These are phyloP conservation scores for Hyles lineata DNA, from an alignment of 2,888 invertebrate genomes.

Conservation along the genomic window DNA sequence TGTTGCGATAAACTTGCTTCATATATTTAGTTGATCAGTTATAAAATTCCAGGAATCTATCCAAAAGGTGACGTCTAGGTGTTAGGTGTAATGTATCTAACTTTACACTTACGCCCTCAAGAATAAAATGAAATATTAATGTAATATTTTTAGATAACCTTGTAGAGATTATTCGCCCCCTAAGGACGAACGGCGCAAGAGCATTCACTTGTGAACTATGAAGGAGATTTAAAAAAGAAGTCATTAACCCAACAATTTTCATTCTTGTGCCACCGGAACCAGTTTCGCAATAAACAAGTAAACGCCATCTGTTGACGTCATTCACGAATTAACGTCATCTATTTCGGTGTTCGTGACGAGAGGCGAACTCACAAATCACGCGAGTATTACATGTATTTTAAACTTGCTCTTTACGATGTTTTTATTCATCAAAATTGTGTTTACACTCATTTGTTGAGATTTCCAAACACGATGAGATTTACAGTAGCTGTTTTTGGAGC, in stretches of 20 bases:
- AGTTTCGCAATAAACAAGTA: neutral
- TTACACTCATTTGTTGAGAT: neutral
- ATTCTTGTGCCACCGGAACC: neutral
- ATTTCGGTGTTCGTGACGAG: conserved; percentile 20
- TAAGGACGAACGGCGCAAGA: too few species aligned
- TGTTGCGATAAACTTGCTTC: too few species aligned
- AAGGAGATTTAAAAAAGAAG: too few species aligned
- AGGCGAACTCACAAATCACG: conserved; percentile 5
- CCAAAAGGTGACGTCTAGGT: too few species aligned
- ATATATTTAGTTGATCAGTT: too few species aligned
- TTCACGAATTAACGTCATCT: conserved; percentile 13
- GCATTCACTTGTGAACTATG: too few species aligned
- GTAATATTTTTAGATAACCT: too few species aligned
- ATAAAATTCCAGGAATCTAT: too few species aligned
- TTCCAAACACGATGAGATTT: neutral
- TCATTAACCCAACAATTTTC: neutral
- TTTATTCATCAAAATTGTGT: conserved; percentile 10
- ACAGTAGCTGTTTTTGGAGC: neutral
- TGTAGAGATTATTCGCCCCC: too few species aligned
- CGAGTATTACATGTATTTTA: conserved; percentile 1
- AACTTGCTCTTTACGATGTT: conserved; percentile 9
- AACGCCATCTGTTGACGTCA: conserved; percentile 24
- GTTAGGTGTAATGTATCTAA: too few species aligned
- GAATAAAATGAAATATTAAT: too few species aligned
- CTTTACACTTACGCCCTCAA: too few species aligned